A percentile compares a stretch with the other conserved stretches of the same genome.
Conservation (phyloP, 2,888 invertebrate species). For the Dromius quadrimaculatus region DNA sequence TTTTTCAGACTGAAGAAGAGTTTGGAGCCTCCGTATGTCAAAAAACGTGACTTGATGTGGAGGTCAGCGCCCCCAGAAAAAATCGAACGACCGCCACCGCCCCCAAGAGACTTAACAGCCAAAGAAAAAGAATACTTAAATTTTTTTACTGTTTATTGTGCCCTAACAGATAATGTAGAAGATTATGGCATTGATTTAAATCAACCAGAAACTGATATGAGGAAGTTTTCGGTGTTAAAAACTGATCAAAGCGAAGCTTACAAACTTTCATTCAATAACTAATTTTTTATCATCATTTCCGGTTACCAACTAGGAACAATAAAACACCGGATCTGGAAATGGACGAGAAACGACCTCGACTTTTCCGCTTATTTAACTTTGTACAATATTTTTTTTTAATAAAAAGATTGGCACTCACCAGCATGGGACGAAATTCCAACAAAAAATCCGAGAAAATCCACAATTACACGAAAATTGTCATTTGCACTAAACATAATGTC, state of each 20-base stretch:
- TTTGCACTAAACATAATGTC: too few relatives aligned
- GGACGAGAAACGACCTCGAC: too few relatives aligned
- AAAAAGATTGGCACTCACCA: too few relatives aligned
- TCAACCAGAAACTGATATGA: conserved; percentile 40
- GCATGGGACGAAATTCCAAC: too few relatives aligned
- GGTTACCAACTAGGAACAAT: conserved; percentile 40
- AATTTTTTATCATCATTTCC: conserved; percentile 49
- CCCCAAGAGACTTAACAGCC: conserved; percentile 59
- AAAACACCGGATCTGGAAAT: conserved; percentile 48
- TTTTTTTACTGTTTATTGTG: conserved; percentile 62
- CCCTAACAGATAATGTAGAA: conserved; percentile 55
- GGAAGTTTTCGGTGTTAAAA: conserved; percentile 3
- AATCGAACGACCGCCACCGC: conserved; percentile 56
- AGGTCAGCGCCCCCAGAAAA: conserved; percentile 61
- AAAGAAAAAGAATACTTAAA: conserved; percentile 61
- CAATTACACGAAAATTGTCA: too few relatives aligned
- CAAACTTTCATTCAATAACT: too few relatives aligned
- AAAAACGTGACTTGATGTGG: conserved; percentile 56
- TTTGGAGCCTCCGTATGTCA: conserved; percentile 61
- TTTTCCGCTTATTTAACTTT: too few relatives aligned
- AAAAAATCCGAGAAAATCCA: too few relatives aligned
- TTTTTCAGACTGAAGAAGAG: conserved; percentile 68
- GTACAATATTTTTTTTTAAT: too few relatives aligned
- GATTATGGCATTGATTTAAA: conserved; percentile 56
- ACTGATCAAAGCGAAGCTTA: background rate